Percentiles rank a stretch among this genome's conserved stretches.
Evolutionary conservation across 1,140 invertebrate species (phyloP).

Genomic region (Drosophila punjabiensis): DNA sequence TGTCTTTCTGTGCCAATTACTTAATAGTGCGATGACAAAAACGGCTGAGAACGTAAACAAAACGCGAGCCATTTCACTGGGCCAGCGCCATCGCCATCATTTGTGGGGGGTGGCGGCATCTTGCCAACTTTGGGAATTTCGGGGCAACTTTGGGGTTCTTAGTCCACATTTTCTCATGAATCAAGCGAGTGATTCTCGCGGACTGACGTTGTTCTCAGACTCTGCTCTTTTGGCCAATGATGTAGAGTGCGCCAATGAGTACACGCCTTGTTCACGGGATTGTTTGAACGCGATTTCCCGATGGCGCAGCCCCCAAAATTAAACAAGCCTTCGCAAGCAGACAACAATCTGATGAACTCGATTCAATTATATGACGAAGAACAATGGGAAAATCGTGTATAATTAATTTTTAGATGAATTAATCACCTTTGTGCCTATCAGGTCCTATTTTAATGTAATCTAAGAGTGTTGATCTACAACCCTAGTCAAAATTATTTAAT

Average conservation of each 20-base stretch:
- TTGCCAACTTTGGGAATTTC: conserved; percentile 56
- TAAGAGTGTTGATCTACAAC: background rate
- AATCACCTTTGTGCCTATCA: background rate
- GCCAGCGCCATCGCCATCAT: conserved; percentile 28
- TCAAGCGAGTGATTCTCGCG: conserved; percentile 74
- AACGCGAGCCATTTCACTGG: conserved; percentile 31
- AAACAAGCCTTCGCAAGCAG: conserved; percentile 10
- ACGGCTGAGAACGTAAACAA: conserved; percentile 44
- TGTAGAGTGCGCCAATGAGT: conserved; percentile 43
- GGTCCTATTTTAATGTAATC: background rate
- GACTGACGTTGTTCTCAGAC: conserved; percentile 40
- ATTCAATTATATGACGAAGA: conserved; percentile 5
- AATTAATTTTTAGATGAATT: background rate
- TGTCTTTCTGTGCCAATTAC: conserved; percentile 65
- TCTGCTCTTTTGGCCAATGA: conserved; percentile 46
- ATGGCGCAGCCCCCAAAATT: conserved; percentile 30
- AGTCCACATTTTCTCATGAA: conserved; percentile 66
- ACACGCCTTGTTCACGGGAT: conserved; percentile 73
- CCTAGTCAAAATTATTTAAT: too few relatives aligned
- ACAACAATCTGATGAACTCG: conserved; percentile 5
- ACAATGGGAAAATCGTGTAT: background rate
- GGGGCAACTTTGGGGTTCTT: conserved; percentile 29
- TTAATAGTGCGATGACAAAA: conserved; percentile 73
- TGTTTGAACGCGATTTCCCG: conserved; percentile 11
- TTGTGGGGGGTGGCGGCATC: conserved; percentile 15